A percentile compares a stretch with the other conserved stretches of the same genome.
Conservation (phyloP, 2,113 vertebrate species). For the Blennius ocellaris region DNA sequence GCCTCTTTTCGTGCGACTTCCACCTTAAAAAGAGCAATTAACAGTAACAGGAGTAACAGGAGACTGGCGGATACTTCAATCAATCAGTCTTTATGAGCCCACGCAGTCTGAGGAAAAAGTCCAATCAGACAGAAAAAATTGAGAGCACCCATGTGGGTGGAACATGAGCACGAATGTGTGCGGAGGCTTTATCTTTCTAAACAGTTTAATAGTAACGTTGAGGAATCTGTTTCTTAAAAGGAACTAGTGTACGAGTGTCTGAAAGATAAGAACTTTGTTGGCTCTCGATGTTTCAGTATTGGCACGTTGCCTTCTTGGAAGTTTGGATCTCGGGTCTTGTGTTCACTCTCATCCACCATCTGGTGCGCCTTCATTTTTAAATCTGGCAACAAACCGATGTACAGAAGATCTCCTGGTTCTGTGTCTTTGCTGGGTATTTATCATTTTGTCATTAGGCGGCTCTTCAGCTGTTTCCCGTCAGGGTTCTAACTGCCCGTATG, state of each 20-base stretch:
- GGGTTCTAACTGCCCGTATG: neutral
- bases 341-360: constrained; percentile 8
- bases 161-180: neutral
- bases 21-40: neutral
- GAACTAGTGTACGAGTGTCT: no score
- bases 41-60: no score
- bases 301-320: neutral
- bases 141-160: constrained; percentile 9
- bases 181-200: neutral
- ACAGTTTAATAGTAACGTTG: neutral
- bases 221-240: no score
- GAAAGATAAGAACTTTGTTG: neutral
- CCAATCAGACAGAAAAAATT: neutral
- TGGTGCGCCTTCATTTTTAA: constrained; percentile 13
- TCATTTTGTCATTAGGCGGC: neutral
- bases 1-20: neutral
- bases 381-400: constrained; percentile 10
- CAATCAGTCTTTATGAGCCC: neutral
- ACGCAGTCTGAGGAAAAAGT: neutral
- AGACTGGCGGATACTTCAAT: neutral
- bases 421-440: constrained; percentile 11
- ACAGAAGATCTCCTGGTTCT: constrained; percentile 1
- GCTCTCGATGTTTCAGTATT: neutral
- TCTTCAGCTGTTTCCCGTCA: neutral
- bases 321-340: constrained; percentile 1